Conservation (phyloP, 2,888 invertebrate genomes). For the Caenorhabditis virilis region DNA sequence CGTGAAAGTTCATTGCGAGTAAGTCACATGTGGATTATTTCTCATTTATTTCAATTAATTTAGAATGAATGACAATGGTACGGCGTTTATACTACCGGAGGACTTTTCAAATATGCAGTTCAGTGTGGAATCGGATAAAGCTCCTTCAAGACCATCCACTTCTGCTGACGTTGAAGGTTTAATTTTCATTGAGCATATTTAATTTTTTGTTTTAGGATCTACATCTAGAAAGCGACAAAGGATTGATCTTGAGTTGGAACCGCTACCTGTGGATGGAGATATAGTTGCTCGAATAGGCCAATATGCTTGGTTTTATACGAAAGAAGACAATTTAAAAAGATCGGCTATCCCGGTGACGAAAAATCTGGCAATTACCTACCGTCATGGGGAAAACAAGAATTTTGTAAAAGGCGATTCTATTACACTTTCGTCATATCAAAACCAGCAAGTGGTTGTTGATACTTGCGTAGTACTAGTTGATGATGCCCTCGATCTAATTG, state of each 20-base stretch:
- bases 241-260: constrained; percentile 16
- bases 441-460: constrained; percentile 26
- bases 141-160: constrained; percentile 16
- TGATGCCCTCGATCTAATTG: constrained; percentile 20
- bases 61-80: neutral
- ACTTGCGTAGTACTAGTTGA: constrained; percentile 14
- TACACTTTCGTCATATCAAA: constrained; percentile 27
- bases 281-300: constrained; percentile 20
- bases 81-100: constrained; percentile 1
- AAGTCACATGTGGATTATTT: neutral
- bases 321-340: constrained; percentile 28
- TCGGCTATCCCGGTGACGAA: constrained; percentile 24
- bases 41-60: neutral
- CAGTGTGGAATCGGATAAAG: constrained; percentile 6
- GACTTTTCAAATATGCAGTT: constrained; percentile 7
- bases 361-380: constrained; percentile 27
- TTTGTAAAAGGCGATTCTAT: constrained; percentile 22
- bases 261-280: constrained; percentile 22
- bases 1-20: neutral
- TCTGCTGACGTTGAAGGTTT: constrained; percentile 27
- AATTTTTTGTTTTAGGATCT: constrained; percentile 22
- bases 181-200: constrained; percentile 19
- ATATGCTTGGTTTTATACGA: constrained; percentile 31
- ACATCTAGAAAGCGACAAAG: constrained; percentile 23
- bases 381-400: constrained; percentile 27